Evolutionary conservation across 37 sponge, comb jelly and placozoan species (phyloP).

Genomic region (Beroe forskalii): DNA sequence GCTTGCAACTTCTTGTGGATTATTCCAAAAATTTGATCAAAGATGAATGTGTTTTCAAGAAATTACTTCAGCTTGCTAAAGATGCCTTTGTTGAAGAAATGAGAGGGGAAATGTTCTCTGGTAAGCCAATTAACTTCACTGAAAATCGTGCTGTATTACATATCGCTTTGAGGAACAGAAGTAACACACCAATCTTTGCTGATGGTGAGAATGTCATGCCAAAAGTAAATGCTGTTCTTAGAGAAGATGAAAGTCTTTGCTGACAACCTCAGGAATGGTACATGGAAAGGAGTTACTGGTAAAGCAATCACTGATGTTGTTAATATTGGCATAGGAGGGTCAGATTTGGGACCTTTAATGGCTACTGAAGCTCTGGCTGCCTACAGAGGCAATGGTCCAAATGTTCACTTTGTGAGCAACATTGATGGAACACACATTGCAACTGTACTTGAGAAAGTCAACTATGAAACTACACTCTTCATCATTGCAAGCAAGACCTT

Average conservation of each 20-base stretch:
- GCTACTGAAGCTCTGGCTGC: constrained; percentile 97
- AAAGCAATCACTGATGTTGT: constrained; percentile 96
- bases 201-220: constrained; percentile 87
- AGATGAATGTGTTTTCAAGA: constrained; percentile 77
- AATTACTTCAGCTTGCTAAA: constrained; percentile 85
- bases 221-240: constrained; percentile 89
- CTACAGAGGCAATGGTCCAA: constrained; percentile 79
- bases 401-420: constrained; percentile 95
- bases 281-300: constrained; percentile 94
- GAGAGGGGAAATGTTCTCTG: constrained; percentile 90
- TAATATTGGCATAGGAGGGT: constrained; percentile 99
- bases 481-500: constrained; percentile 98
- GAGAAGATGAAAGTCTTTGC: constrained; percentile 89
- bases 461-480: constrained; percentile 85
- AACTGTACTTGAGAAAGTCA: constrained; percentile 72
- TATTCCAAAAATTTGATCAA: constrained; percentile 92
- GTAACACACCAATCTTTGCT: constrained; percentile 87
- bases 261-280: constrained; percentile 87
- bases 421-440: constrained; percentile 97
- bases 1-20: constrained; percentile 78
- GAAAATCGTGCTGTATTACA: constrained; percentile 98
- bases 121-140: constrained; percentile 97
- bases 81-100: constrained; percentile 81
- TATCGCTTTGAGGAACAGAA: constrained; percentile 92
- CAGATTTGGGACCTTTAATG: constrained; percentile 98